A percentile compares a stretch with the other conserved stretches of the same genome.
Conservation (phyloP, 2,888 invertebrate species). For the Mythimna loreyi region DNA sequence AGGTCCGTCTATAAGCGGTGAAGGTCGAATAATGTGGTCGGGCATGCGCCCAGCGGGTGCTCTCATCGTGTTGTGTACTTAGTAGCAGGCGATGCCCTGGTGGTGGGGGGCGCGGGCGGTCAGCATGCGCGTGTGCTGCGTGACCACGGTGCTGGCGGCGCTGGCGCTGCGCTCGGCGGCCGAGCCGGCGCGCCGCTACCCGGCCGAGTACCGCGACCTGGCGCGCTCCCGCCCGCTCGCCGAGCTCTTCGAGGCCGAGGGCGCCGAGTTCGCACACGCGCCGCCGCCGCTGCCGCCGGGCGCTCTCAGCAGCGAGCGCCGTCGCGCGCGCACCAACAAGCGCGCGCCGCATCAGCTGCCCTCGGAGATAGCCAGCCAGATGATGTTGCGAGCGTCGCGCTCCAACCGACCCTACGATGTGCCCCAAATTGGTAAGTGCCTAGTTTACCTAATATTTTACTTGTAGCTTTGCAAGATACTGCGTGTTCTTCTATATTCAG, state of each 20-base stretch:
- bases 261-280: constrained; percentile 68
- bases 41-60: constrained; percentile 83
- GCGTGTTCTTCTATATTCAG: too few species aligned
- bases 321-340: constrained; percentile 80
- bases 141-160: constrained; percentile 84
- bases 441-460: background rate
- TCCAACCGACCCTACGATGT: constrained; percentile 95
- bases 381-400: constrained; percentile 95
- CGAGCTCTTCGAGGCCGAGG: constrained; percentile 82
- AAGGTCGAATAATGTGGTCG: constrained; percentile 85
- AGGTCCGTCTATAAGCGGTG: constrained; percentile 62
- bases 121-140: constrained; percentile 87
- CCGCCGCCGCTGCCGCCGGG: constrained; percentile 75
- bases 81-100: constrained; percentile 83
- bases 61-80: constrained; percentile 82
- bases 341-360: constrained; percentile 84
- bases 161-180: constrained; percentile 84
- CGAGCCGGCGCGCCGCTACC: constrained; percentile 83
- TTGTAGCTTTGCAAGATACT: background rate
- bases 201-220: constrained; percentile 81
- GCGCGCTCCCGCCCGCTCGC: constrained; percentile 81
- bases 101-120: constrained; percentile 82
- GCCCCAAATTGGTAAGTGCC: constrained; percentile 95
- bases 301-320: constrained; percentile 81
- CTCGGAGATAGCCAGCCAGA: constrained; percentile 93